Evolutionary conservation across 2,888 invertebrate genomes (phyloP).

Genomic region (Dolichomitus sp.): DNA sequence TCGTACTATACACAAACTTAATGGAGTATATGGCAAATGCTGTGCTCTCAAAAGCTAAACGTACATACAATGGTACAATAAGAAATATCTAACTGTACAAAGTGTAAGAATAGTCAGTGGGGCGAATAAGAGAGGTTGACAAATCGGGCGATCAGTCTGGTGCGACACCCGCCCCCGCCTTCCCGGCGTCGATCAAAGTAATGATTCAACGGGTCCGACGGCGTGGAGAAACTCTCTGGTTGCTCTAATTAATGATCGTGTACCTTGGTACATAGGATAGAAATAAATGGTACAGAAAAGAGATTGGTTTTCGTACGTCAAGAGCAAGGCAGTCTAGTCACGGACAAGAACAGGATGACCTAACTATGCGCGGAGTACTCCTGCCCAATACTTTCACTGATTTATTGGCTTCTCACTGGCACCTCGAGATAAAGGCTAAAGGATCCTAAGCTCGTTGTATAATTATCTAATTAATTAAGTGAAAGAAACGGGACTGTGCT

Average conservation of each 20-base stretch:
- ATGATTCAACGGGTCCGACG: constrained; percentile 53
- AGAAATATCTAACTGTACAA: constrained; percentile 7
- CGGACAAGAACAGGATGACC: constrained; percentile 25
- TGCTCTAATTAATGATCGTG: constrained; percentile 69
- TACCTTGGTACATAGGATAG: constrained; percentile 29
- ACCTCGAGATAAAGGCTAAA: constrained; percentile 14
- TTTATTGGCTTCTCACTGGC: constrained; percentile 27
- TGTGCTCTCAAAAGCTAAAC: not conserved
- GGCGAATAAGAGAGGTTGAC: constrained; percentile 58
- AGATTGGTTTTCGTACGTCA: constrained; percentile 41
- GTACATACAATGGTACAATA: constrained; percentile 11
- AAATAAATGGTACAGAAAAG: constrained; percentile 41
- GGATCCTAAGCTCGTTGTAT: constrained; percentile 37
- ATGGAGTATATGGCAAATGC: constrained; percentile 1
- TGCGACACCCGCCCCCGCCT: constrained; percentile 60
- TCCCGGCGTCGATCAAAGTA: constrained; percentile 53
- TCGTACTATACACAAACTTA: not conserved
- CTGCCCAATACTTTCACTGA: constrained; percentile 28
- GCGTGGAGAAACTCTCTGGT: constrained; percentile 50
- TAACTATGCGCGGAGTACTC: constrained; percentile 20
- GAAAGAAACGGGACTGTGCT: constrained; percentile 37
- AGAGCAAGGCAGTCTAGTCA: constrained; percentile 50
- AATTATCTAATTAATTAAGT: constrained; percentile 63
- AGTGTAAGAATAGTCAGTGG: constrained; percentile 56
- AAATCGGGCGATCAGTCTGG: constrained; percentile 66